A percentile compares a stretch with the other conserved stretches of the same genome.
Evolutionary conservation across 2,113 vertebrate species (phyloP).

Genomic region (Festucalex cinctus): DNA sequence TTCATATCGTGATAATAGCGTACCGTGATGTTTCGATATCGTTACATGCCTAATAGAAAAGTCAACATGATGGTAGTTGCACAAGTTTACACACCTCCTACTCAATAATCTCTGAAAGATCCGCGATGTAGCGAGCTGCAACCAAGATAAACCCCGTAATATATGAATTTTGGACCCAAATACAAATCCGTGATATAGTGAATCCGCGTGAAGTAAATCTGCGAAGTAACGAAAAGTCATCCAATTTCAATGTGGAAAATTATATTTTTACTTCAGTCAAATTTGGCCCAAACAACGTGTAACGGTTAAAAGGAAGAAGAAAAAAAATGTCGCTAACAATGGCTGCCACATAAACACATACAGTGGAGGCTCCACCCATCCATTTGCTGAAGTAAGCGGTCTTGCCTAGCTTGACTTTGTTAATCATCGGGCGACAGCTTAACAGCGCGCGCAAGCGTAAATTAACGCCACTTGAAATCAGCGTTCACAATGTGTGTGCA

Average conservation of each 20-base stretch:
- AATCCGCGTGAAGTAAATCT: too few relatives aligned
- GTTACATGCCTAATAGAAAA: too few relatives aligned
- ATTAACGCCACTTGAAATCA: slow-evolving; percentile 73
- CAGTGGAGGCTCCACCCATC: slow-evolving; percentile 39
- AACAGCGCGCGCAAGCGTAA: slow-evolving; percentile 72
- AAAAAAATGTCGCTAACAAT: slow-evolving; percentile 53
- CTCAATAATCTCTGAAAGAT: too few relatives aligned
- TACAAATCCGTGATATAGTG: too few relatives aligned
- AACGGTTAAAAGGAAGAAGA: too few relatives aligned
- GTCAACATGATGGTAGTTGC: too few relatives aligned
- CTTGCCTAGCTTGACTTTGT: slow-evolving; percentile 67
- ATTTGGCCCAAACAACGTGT: background rate
- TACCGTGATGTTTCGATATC: too few relatives aligned
- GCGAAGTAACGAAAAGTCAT: slow-evolving; percentile 16
- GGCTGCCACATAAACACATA: slow-evolving; percentile 31
- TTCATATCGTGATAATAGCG: too few relatives aligned
- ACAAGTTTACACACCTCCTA: too few relatives aligned
- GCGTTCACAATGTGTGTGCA: slow-evolving; percentile 41
- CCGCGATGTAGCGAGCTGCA: too few relatives aligned
- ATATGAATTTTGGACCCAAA: too few relatives aligned
- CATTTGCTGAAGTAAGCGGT: slow-evolving; percentile 60
- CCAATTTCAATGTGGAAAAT: slow-evolving; percentile 51
- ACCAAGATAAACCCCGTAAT: too few relatives aligned
- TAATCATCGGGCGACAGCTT: slow-evolving; percentile 72
- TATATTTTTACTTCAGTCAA: background rate